Conservation (phyloP, 1,140 invertebrate genomes). For the Antheraea pernyi region DNA sequence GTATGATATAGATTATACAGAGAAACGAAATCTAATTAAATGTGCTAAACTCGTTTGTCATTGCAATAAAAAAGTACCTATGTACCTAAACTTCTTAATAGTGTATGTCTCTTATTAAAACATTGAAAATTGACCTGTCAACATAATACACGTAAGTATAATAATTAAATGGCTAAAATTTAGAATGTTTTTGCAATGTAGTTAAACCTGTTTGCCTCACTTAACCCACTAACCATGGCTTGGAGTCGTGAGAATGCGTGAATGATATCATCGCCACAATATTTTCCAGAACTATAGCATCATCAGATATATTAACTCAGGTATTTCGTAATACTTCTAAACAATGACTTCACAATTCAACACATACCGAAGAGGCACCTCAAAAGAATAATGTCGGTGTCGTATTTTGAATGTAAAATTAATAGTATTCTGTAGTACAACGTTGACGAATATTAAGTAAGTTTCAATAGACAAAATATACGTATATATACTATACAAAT, state of each 20-base stretch:
- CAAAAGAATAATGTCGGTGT: background rate
- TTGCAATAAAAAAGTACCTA: too few relatives aligned
- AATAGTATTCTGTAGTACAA: background rate
- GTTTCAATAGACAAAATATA: too few relatives aligned
- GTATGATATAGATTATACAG: too few relatives aligned
- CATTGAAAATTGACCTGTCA: background rate
- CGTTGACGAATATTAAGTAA: too few relatives aligned
- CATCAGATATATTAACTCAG: slow-evolving; percentile 23
- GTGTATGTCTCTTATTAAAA: background rate
- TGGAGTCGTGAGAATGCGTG: slow-evolving; percentile 26
- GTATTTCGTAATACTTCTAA: background rate
- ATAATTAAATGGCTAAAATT: background rate
- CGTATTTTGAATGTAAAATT: background rate
- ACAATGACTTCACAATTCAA: slow-evolving; percentile 3
- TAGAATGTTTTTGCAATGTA: slow-evolving; percentile 4
- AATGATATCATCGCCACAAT: slow-evolving; percentile 32
- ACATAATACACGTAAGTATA: background rate
- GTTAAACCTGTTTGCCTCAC: slow-evolving; percentile 19
- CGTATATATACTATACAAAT: too few relatives aligned
- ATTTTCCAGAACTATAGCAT: slow-evolving; percentile 20
- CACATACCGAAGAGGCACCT: background rate
- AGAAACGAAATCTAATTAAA: too few relatives aligned
- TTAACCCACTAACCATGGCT: slow-evolving; percentile 33
- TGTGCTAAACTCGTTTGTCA: too few relatives aligned
- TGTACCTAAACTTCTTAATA: too few relatives aligned